phyloP scores from a whole-genome alignment of 2,113 vertebrate species.

The Sylvia atricapilla region DNA sequence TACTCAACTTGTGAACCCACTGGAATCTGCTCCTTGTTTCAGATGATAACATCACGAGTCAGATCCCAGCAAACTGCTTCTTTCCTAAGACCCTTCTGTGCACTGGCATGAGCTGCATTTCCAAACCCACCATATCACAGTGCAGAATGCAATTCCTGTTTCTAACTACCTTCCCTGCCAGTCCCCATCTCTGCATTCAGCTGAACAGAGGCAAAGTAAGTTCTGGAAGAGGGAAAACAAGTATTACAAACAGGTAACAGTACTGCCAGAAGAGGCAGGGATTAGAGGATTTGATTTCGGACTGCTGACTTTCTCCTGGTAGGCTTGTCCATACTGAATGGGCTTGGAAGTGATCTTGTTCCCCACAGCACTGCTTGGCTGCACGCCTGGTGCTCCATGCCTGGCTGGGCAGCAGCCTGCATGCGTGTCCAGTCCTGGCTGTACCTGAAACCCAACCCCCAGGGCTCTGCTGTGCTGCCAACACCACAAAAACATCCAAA shows the following conservation, averaged over 20 bases:
- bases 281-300: neutral
- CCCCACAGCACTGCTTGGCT: neutral
- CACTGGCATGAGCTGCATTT: neutral
- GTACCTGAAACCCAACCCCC: neutral
- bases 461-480: neutral
- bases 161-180: neutral
- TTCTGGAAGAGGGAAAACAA: neutral
- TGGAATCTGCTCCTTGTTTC: neutral
- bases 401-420: neutral
- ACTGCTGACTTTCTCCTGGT: neutral
- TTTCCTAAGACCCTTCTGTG: neutral
- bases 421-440: neutral
- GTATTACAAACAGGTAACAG: neutral
- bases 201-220: neutral
- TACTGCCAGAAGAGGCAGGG: neutral
- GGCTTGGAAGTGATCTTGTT: neutral
- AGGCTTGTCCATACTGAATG: neutral
- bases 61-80: neutral
- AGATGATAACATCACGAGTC: neutral
- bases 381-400: neutral
- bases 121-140: neutral
- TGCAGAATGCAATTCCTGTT: neutral
- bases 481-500: neutral
- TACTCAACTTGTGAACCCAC: neutral
- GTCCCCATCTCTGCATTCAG: neutral